phyloP scores from a whole-genome alignment of 2,888 invertebrate genomes.

The Zonitis immaculata region DNA sequence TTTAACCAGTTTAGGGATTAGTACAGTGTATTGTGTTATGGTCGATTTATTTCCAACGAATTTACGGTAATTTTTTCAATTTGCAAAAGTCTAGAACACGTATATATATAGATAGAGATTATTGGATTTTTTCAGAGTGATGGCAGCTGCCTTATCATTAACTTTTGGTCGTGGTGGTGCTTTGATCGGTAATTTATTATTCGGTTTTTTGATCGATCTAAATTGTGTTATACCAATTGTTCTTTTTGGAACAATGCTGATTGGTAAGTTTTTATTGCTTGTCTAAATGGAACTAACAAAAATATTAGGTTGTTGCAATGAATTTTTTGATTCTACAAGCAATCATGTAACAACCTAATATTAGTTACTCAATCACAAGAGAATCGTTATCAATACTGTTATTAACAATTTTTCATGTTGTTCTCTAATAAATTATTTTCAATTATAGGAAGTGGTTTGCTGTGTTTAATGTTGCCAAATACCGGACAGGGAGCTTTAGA shows the following conservation, averaged over 20 bases:
- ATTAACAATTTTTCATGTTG: neutral
- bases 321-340: too few species aligned
- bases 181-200: conserved; percentile 68
- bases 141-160: conserved; percentile 75
- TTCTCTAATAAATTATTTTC: too few species aligned
- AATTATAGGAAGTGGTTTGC: conserved; percentile 64
- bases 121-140: conserved; percentile 62
- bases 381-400: conserved; percentile 5
- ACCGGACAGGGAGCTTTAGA: conserved; percentile 70
- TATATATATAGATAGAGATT: too few species aligned
- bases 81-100: too few species aligned
- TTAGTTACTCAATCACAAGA: too few species aligned
- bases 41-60: conserved; percentile 80
- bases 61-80: conserved; percentile 66
- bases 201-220: conserved; percentile 74
- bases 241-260: conserved; percentile 67
- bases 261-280: conserved; percentile 63
- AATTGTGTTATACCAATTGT: conserved; percentile 73
- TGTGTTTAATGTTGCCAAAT: conserved; percentile 71
- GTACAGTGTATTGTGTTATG: conserved; percentile 74
- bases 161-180: conserved; percentile 76
- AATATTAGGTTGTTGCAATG: too few species aligned
- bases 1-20: conserved; percentile 72
- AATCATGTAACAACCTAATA: too few species aligned
- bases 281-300: too few species aligned